These are phyloP conservation scores for Acrocyrtus sp. DNA, from an alignment of 2,888 invertebrate genomes.

Conservation along the genomic window DNA sequence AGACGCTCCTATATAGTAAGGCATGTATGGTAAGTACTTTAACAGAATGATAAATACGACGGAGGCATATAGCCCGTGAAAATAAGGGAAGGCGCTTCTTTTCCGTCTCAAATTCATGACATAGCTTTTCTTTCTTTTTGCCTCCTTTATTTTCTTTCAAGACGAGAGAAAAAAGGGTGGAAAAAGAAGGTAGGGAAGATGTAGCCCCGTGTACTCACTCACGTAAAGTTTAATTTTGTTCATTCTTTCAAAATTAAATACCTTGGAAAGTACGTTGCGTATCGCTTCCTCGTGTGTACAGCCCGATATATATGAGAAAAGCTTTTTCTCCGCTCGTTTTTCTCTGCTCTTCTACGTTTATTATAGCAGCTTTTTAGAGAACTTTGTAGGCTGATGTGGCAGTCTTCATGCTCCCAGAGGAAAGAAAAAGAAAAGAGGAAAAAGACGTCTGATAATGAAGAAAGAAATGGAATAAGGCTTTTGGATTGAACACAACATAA, in stretches of 20 bases:
- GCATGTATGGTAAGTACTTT: no score
- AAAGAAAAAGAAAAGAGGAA: slow-evolving; percentile 38
- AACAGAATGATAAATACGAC: no score
- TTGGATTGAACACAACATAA: slow-evolving; percentile 47
- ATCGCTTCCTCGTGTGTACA: slow-evolving; percentile 39
- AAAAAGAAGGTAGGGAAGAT: slow-evolving; percentile 34
- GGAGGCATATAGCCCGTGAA: no score
- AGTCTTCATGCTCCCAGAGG: slow-evolving; percentile 44
- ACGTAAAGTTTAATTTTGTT: slow-evolving; percentile 54
- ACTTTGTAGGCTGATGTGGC: slow-evolving; percentile 40
- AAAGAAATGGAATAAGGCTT: slow-evolving; percentile 44
- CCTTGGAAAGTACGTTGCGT: slow-evolving; percentile 39
- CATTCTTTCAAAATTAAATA: slow-evolving; percentile 60
- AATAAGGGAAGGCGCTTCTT: slow-evolving; percentile 46
- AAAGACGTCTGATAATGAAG: slow-evolving; percentile 51
- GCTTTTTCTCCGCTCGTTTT: no score
- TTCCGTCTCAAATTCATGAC: slow-evolving; percentile 49
- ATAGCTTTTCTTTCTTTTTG: slow-evolving; percentile 36
- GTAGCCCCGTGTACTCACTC: slow-evolving; percentile 16
- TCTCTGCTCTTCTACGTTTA: no score
- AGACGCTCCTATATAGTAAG: no score
- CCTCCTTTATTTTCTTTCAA: slow-evolving; percentile 45
- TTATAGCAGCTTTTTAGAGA: no score
- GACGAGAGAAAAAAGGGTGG: slow-evolving; percentile 27
- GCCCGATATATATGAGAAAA: no score